Evolutionary conservation across 2,888 invertebrate genomes (phyloP), one percentile per base, ranked within the genome.

Genomic region (Parochlus steinenii): DNA sequence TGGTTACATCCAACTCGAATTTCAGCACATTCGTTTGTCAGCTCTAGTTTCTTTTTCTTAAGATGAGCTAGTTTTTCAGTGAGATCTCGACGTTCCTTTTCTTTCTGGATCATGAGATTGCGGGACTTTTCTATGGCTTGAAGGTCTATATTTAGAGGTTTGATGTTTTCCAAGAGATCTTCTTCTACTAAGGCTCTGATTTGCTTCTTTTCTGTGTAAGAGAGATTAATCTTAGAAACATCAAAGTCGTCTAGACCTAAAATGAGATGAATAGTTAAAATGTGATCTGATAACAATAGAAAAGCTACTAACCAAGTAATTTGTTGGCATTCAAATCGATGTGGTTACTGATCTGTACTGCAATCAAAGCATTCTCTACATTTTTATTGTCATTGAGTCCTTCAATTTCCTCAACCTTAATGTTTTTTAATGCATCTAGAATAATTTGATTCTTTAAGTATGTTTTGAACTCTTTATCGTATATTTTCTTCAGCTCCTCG

Each of bases 281-380:
- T 28, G 14, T 15, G 10, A 6, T 7, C 15, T 4, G 25, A 16
- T 24, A 6, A n/a, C n/a, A n/a, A 12, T 11, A 11, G 19, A 19
- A 12, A 7, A 6, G 18, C 8, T 3, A 20, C 22, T 22, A 12
- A 34, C 34, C 28, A 11, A 34, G 16, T 6, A 34, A 12, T 7
- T 26, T 34, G n/a, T 28, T 16, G 11, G 18, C 28, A 22, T 34
- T 28, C 6, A 34, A n/a, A 20, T 22, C 19, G 8, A 27, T 22
- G n/a, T 28, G 12, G 7, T 28, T 28, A 11, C 15, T 19, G 8
- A 34, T 34, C 16, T 23, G 27, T 1, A 22, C 28, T 2, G 28
- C 16, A 16, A 28, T 11, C n/a, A 34, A 15, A 10, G 34, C 34
- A 10, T 28, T 20, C 7, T 34, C 34, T 15, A 34, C 28, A 11